Base-by-base conservation (phyloP, 2,113 vertebrate species). In the Lepidothrix coronata region DNA sequence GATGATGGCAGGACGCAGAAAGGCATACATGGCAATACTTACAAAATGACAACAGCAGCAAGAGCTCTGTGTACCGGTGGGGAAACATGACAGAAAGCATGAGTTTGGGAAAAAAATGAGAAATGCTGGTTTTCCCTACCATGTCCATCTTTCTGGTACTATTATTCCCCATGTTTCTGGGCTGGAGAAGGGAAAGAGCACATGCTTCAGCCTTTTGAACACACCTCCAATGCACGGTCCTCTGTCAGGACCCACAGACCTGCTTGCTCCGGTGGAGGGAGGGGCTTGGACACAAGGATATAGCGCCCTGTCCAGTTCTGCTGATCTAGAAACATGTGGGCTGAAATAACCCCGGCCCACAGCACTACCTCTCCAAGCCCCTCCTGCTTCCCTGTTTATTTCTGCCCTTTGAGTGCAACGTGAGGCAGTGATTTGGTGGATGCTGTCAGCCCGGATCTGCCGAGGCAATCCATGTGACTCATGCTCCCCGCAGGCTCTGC, bases 401-500 rank as follows among this genome's bases (percentile, higher is more conserved):
- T 83, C 82, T 96, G 91, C 88, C 89, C 78, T 95, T 37, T 28
- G 73, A 79, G 54, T 19, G 55, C 39, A 22, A 7, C 0, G 17
- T 17, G 19, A 90, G 72, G 92, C 61, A 0, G 82, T 35, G 68
- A 67, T 46, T 48, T 3, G 59, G 82, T 67, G 80, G 71, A 85
- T 65, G 77, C 94, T 89, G 96, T 91, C 95, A 95, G 94, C 67
- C 65, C 12, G 41, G 70, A 85, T 92, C 84, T 87, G 83, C 80
- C 24, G 21, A 89, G 77, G 77, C 77, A 33, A 33, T 57, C 89
- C 84, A 43, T 59, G 86, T 95, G 95, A 95, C 78, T 96, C 87
- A 88, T 5, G 78, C 89, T 95, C 94, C 95, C 92, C 4, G 52
- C 31, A 23, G 96, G 95, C 79, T 90, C 88, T 52, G 91, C 94